phyloP scores from a whole-genome alignment of 2,797 vertebrate species.

The Aplochiton taeniatus region DNA sequence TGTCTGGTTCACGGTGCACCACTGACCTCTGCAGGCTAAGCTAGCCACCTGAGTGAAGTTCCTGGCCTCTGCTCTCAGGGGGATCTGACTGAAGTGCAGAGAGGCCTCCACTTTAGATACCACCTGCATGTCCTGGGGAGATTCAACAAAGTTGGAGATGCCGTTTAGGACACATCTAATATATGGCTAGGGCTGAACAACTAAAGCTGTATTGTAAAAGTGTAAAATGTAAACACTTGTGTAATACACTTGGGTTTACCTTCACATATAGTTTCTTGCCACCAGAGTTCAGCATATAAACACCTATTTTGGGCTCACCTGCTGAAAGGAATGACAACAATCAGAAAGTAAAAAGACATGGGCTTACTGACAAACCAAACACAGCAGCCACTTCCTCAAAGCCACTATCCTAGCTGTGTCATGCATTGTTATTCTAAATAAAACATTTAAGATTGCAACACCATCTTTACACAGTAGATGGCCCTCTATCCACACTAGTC shows the following conservation, averaged over 20 bases:
- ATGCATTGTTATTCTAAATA: too few relatives aligned
- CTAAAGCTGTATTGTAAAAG: neutral
- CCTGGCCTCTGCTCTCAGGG: constrained; percentile 81
- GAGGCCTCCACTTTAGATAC: constrained; percentile 79
- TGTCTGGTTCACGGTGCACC: neutral
- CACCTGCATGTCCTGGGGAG: constrained; percentile 82
- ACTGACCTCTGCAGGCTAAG: constrained; percentile 87
- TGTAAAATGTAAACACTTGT: neutral
- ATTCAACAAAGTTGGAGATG: neutral
- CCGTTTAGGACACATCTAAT: neutral
- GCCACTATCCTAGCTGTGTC: too few relatives aligned
- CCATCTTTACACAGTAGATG: neutral
- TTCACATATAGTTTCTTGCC: constrained; percentile 86
- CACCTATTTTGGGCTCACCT: constrained; percentile 84
- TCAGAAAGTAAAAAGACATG: neutral
- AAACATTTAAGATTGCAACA: neutral
- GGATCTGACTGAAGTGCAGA: constrained; percentile 82
- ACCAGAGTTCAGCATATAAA: constrained; percentile 92
- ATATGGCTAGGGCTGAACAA: neutral
- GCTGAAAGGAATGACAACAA: constrained; percentile 43
- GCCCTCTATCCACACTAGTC: neutral
- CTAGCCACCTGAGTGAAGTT: constrained; percentile 92
- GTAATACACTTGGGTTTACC: constrained; percentile 71
- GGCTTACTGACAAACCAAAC: neutral
- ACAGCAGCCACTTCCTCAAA: too few relatives aligned